Evolutionary conservation across 2,888 invertebrate species (phyloP).

Genomic region (Taphrorychus bicolor): DNA sequence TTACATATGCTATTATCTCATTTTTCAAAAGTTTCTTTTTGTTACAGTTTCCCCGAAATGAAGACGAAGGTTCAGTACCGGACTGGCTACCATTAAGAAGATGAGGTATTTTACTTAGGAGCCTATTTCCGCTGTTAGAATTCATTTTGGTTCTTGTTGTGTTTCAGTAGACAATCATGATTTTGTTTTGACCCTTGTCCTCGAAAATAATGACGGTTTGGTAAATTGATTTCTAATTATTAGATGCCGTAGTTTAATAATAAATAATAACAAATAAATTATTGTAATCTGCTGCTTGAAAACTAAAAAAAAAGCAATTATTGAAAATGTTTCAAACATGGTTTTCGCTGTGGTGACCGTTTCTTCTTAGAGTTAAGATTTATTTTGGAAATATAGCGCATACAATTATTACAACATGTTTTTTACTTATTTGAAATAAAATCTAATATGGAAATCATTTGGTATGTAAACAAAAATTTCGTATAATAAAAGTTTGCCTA

Average conservation of each 20-base stretch:
- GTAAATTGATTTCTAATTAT: neutral
- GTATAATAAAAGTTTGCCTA: neutral
- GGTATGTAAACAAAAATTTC: too few relatives aligned
- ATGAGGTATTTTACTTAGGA: conserved; percentile 50
- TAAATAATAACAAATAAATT: too few relatives aligned
- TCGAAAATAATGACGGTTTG: neutral
- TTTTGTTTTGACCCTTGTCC: neutral
- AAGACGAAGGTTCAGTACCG: conserved; percentile 45
- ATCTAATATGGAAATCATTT: too few relatives aligned
- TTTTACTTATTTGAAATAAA: too few relatives aligned
- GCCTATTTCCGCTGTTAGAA: conserved; percentile 14
- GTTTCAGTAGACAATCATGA: conserved; percentile 56
- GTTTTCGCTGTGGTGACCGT: neutral
- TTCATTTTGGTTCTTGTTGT: conserved; percentile 40
- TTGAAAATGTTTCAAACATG: neutral
- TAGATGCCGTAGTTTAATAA: neutral
- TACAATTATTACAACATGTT: neutral
- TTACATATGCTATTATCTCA: too few relatives aligned
- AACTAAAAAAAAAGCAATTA: neutral
- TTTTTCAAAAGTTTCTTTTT: conserved; percentile 36
- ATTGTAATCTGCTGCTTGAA: neutral
- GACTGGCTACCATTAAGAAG: conserved; percentile 55
- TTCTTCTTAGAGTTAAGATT: neutral
- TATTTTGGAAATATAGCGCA: neutral
- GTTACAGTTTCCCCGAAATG: conserved; percentile 53